A percentile compares a stretch with the other conserved stretches of the same genome.
Conservation (phyloP, 2,797 vertebrate genomes). For the Rhyacichthys aspro region DNA sequence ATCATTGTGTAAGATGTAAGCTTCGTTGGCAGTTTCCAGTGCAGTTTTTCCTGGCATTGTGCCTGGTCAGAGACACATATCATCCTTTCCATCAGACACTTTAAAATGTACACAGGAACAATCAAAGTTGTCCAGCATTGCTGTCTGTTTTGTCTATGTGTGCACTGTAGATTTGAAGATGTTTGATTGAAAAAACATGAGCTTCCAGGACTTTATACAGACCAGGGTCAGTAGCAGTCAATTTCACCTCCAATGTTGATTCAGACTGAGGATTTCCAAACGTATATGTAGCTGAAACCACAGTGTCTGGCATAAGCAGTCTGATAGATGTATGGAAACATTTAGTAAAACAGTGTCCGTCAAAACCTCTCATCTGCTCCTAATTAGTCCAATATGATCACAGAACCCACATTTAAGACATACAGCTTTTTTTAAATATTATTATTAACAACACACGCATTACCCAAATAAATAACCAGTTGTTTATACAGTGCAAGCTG, state of each 20-base stretch:
- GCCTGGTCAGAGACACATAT: constrained; percentile 57
- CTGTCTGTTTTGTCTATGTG: constrained; percentile 36
- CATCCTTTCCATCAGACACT: constrained; percentile 69
- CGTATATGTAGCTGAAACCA: constrained; percentile 66
- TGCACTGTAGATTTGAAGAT: constrained; percentile 48
- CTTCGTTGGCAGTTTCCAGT: constrained; percentile 64
- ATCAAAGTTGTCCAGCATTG: constrained; percentile 62
- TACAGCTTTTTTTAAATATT: background rate
- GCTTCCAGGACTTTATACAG: constrained; percentile 47
- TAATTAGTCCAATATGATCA: constrained; percentile 74
- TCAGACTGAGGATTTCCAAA: constrained; percentile 70
- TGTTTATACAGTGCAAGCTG: too few species aligned
- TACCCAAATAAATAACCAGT: too few species aligned
- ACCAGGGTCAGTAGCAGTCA: constrained; percentile 64
- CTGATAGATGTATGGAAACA: constrained; percentile 78
- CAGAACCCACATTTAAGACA: background rate
- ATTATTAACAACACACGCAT: background rate
- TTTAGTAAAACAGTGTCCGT: constrained; percentile 77
- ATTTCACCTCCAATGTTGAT: constrained; percentile 63
- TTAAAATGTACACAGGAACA: constrained; percentile 56
- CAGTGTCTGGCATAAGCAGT: constrained; percentile 61
- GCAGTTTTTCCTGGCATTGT: constrained; percentile 65
- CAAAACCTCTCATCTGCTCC: constrained; percentile 78
- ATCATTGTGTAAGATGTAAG: constrained; percentile 61
- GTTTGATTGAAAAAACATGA: constrained; percentile 62